phyloP scores from a whole-genome alignment of 2,888 invertebrate species.

The Arenicola marina region DNA sequence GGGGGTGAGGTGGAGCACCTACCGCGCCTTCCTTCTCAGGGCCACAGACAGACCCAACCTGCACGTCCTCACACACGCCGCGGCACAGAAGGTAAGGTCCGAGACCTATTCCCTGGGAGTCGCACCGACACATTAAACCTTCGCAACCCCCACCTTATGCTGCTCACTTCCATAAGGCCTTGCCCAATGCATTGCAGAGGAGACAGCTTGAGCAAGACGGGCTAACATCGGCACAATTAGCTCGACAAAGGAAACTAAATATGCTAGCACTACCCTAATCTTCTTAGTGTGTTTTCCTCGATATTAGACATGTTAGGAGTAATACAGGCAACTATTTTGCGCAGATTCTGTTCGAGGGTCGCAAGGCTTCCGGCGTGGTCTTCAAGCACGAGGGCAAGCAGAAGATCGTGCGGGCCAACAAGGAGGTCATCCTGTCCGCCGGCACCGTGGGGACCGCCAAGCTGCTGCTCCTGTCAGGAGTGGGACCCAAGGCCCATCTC shows the following conservation, averaged over 20 bases:
- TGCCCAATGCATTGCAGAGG: too few relatives aligned
- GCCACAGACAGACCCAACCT: slow-evolving; percentile 31
- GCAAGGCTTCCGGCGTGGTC: slow-evolving; percentile 32
- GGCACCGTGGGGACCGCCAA: slow-evolving; percentile 38
- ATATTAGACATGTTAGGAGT: too few relatives aligned
- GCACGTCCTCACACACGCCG: slow-evolving; percentile 28
- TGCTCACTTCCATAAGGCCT: too few relatives aligned
- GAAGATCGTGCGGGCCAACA: slow-evolving; percentile 20
- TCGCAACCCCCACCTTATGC: too few relatives aligned
- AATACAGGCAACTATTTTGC: too few relatives aligned
- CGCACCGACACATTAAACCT: too few relatives aligned
- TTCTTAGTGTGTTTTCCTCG: too few relatives aligned
- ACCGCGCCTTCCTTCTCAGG: slow-evolving; percentile 33
- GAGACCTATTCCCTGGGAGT: too few relatives aligned
- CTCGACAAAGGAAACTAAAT: too few relatives aligned
- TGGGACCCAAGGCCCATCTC: slow-evolving; percentile 38
- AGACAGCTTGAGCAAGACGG: too few relatives aligned
- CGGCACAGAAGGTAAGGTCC: slow-evolving; percentile 35
- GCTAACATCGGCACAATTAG: too few relatives aligned
- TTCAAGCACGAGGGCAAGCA: slow-evolving; percentile 20
- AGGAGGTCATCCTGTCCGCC: slow-evolving; percentile 35
- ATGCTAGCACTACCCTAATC: too few relatives aligned
- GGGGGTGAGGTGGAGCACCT: slow-evolving; percentile 32
- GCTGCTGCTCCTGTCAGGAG: slow-evolving; percentile 38
- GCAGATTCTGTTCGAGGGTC: slow-evolving; percentile 38